phyloP scores from a whole-genome alignment of 2,888 invertebrate species.

The Phlogophora meticulosa region DNA sequence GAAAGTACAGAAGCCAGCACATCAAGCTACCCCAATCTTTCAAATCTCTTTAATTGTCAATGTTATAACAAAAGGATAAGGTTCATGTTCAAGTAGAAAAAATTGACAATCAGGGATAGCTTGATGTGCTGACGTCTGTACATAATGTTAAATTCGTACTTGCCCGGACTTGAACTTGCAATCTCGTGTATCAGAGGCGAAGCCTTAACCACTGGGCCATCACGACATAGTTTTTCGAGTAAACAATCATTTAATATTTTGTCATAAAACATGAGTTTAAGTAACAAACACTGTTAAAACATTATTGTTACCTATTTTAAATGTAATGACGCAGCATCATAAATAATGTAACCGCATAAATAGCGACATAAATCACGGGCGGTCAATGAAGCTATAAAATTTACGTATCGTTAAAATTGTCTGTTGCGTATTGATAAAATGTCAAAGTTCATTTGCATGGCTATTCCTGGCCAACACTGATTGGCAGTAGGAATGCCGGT shows the following conservation, averaged over 20 bases:
- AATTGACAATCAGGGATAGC: no score
- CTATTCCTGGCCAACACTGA: slow-evolving; percentile 56
- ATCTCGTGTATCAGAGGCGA: no score
- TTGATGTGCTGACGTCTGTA: no score
- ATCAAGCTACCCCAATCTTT: no score
- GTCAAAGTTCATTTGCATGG: slow-evolving; percentile 63
- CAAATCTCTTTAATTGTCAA: no score
- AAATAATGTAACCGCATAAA: slow-evolving; percentile 45
- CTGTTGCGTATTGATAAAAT: slow-evolving; percentile 58
- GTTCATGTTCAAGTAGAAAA: no score
- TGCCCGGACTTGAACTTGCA: no score
- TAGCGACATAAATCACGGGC: slow-evolving; percentile 53
- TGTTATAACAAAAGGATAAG: no score
- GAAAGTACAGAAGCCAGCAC: no score
- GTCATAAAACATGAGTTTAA: slow-evolving; percentile 39
- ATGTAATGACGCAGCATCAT: slow-evolving; percentile 43
- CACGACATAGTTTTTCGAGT: neutral
- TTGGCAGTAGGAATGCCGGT: slow-evolving; percentile 50
- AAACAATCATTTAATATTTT: slow-evolving; percentile 41
- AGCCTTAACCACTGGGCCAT: no score
- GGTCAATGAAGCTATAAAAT: slow-evolving; percentile 64
- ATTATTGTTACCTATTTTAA: slow-evolving; percentile 38
- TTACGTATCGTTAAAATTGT: slow-evolving; percentile 52
- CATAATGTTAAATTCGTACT: no score
- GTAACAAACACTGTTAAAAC: slow-evolving; percentile 30